Base-by-base conservation (phyloP, 2,113 vertebrate species). In the Oncorhynchus gorbuscha region DNA sequence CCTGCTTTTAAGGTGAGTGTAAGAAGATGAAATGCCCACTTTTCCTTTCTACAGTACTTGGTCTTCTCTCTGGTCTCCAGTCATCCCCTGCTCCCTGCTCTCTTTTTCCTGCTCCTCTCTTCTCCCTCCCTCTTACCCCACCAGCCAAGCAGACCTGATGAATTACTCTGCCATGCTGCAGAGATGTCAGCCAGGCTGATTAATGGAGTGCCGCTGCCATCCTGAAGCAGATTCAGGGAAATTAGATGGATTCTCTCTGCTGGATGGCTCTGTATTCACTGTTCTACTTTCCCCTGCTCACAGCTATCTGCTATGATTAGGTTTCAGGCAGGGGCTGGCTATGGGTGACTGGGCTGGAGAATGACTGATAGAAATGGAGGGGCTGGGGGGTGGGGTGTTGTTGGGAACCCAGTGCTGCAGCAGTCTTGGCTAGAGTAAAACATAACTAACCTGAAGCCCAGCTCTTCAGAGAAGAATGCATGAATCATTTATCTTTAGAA, bases 171-270 rank as follows among this genome's bases (percentile, higher is more conserved):
- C 39, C 39, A 45, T 45, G 39, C 9, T 45, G 76, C 39, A 3
- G 48, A 79, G 75, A 67, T 59, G 11, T n/a, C 51, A 45, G 39
- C 39, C 39, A 74, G 71, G 12, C 69, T 80, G 58, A 81, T 84
- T 82, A 55, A 55, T 16, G 12, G 13, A 55, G 51, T 55, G 69
- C 61, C 55, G 22, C 20, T 35, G 18, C 30, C 69, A 74, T 79
- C 65, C 32, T 18, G 6, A 11, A 62, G 59, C 59, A 62, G 59
- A 22, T 22, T 22, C 18, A 62, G 59, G 59, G 16, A 62, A 8
- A 62, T 45, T 12, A 16, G 59, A 2, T 2, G 39, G 12, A 71
- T 61, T 26, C 73, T 12, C n/a, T 72, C 70, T 45, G 39, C 39
- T 9, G 39, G 39, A 11, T 45, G 39, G 39, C 39, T 12, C 59